Evolutionary conservation across 1,140 invertebrate species (phyloP), one percentile per base, ranked within the genome.

Genomic region (Solen grandis): DNA sequence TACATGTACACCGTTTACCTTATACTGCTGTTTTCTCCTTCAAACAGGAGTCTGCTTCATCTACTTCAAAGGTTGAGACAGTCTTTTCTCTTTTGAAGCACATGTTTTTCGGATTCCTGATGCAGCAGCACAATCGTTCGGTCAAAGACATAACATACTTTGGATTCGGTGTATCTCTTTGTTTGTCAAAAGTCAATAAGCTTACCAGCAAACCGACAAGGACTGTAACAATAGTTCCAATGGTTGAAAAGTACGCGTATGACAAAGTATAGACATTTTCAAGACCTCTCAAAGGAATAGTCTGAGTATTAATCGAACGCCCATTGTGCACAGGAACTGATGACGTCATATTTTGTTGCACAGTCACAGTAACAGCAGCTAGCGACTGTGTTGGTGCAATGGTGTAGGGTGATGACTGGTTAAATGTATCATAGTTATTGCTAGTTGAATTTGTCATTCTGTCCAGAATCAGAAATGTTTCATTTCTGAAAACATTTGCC

Each of bases 191-290:
- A 13, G 73, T 76, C 0, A 63, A 10, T 19, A 76, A 27, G 65
- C 73, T 76, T 2, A 36, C 73, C 8, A 52, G 14, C 3, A 76
- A 16, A n/a, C 73, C 73, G 1, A 76, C 73, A 35, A 50, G 25
- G 5, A 76, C 2, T 22, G 73, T 76, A 38, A 76, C 38, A 8
- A 76, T 35, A 1, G 73, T 76, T 33, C 73, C 73, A 52, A 65
- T 31, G 2, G 73, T 63, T 10, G 73, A 59, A 52, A 63, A 63
- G 29, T 63, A 36, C n/a, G 73, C 73, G 33, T 76, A 76, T n/a
- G 73, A 76, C 10, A 76, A 27, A 14, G 60, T 76, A 63, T 76
- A 76, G 1, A 76, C 5, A 5, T 50, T 52, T 8, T 46, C 46
- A 8, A 76, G 41, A 5, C 73, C 73, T 22, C 50, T 36, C n/a